phyloP scores from a whole-genome alignment of 2,797 vertebrate species.

The Limosa lapponica region DNA sequence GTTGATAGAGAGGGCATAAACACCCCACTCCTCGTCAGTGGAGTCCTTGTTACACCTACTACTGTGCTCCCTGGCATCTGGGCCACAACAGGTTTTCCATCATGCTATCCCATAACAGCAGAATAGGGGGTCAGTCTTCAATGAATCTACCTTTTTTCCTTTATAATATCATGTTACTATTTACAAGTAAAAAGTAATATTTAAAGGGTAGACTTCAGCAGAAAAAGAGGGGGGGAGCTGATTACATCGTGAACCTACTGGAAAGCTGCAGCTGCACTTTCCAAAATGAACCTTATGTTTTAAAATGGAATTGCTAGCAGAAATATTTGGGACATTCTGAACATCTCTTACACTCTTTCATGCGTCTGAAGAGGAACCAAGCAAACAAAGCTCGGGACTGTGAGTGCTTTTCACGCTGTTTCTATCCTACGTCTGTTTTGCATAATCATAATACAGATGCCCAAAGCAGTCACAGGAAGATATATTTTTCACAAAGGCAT shows the following conservation, averaged over 20 bases:
- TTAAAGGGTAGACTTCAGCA: background rate
- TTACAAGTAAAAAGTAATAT: background rate
- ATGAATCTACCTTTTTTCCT: background rate
- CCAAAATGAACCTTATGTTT: background rate
- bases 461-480: background rate
- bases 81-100: background rate
- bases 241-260: background rate
- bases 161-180: background rate
- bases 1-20: background rate
- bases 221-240: background rate
- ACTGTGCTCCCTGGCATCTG: background rate
- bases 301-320: background rate
- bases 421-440: background rate
- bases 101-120: fast-evolving
- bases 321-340: background rate
- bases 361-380: background rate
- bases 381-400: background rate
- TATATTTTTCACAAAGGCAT: background rate
- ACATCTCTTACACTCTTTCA: background rate
- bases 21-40: fast-evolving
- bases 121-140: background rate
- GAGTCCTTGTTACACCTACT: background rate
- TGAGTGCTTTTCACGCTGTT: background rate
- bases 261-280: background rate
- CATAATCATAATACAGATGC: background rate